Base-by-base conservation (phyloP, 2,888 invertebrate genomes). In the Azorinus chamasolen region DNA sequence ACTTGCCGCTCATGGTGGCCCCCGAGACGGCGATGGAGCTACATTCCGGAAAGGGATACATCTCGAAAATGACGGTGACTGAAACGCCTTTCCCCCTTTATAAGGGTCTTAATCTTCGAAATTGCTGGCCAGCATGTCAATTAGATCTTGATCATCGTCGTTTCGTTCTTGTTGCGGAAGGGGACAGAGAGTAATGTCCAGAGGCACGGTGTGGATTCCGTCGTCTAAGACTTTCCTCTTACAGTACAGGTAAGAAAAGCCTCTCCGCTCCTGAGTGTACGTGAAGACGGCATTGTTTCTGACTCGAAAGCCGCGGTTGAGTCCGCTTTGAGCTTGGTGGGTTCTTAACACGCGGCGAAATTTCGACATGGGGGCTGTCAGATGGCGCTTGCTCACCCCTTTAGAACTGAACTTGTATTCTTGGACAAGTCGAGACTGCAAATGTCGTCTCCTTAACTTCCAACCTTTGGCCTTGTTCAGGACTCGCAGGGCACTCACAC, bases 321-420 rank as follows among this genome's bases (percentile, higher is more conserved):
- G 6, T 25, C 54, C 72, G 12, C 51, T 18, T 2, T 37, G 4
- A 8, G 72, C 24, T 24, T 61, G 53, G 14, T 50, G 48, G 14
- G 51, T 54, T 14, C 20, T 24, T 22, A 73, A 24, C 16, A 73
- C 65, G 2, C 32, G 16, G 18, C 51, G 24, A 43, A 65, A 71
- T 25, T 18, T 71, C 1, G 20, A 3, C 32, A 71, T 41, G n/a
- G 72, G 72, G 25, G 37, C 54, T 51, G 46, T 53, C 14, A 73
- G 12, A 2, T 27, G n/a, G 6, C 65, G 54, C 32, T 73, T 66
- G n/a, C 41, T 45, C 3, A 73, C 27, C 0, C 71, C 71, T n/a
- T 72, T 72, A 22, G 64, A 72, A 43, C 71, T 73, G 32, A 65
- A 73, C 27, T 65, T 73, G 32, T 43, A 64, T n/a, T 72, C 72